Base-by-base conservation (phyloP, 2,797 vertebrate species). In the Phyllotis vaccarum region DNA sequence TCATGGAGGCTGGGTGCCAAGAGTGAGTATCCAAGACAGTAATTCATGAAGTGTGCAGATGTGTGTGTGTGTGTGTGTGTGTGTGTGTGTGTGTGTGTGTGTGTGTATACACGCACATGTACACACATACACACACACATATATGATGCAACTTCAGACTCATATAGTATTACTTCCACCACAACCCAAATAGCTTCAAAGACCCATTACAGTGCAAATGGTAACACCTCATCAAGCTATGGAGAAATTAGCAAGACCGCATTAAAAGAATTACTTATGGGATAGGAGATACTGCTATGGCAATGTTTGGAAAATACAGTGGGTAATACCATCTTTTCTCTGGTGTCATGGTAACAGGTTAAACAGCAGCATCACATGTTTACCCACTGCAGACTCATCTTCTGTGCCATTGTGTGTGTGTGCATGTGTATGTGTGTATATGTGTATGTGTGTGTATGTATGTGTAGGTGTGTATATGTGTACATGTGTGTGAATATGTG, bases 101-200 rank as follows among this genome's bases (percentile, higher is more conserved):
- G 9, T 49, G 46, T 49, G 9, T 49, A n/a, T n/a, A n/a, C n/a
- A n/a, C n/a, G n/a, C n/a, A n/a, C n/a, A n/a, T n/a, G n/a, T n/a
- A n/a, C n/a, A n/a, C n/a, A n/a, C n/a, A 49, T 49, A 49, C 9
- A 49, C 9, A 49, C n/a, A 66, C 29, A 40, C 29, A 66, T 72
- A 58, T 88, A 80, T 85, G 54, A 90, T 11, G 3, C 40, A 90
- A 62, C 46, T 49, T 96, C 70, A 74, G 62, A 85, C n/a, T 74
- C 60, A 54, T 19, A 16, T 1, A 87, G 40, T 22, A 68, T 52
- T n/a, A 22, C 31, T 72, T 93, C 54, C 62, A 37, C 78, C 24
- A 34, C 17, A 34, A 2, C 21, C 62, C 62, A 27, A 0, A 0
- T 31, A 85, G 5, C 80, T 72, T 72, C 46, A 87, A 74, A 85